Evolutionary conservation across 1,140 invertebrate species (phyloP).

Genomic region (Drosophila pachea): DNA sequence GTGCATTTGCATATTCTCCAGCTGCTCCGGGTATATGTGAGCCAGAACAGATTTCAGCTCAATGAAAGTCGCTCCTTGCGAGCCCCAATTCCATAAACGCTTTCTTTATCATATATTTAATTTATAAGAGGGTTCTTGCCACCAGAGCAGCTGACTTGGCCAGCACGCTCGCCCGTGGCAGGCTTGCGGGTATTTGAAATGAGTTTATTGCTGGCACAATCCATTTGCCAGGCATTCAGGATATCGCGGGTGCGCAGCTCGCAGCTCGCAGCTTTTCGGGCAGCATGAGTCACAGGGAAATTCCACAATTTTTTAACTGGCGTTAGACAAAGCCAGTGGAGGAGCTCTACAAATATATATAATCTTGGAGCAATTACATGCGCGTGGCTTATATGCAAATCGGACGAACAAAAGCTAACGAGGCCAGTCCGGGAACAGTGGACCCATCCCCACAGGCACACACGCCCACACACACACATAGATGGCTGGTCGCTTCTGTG

Average conservation of each 20-base stretch:
- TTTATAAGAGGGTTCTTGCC: no score
- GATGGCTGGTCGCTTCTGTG: not conserved
- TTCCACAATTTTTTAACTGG: conserved; percentile 4
- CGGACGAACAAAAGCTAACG: conserved; percentile 41
- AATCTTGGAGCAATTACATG: conserved; percentile 43
- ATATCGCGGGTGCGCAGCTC: conserved; percentile 1
- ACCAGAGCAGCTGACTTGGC: not conserved
- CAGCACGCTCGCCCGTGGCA: not conserved
- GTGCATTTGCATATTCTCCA: no score
- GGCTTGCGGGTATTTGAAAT: not conserved
- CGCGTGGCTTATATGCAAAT: conserved; percentile 46
- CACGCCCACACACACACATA: conserved; percentile 6
- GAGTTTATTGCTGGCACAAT: conserved; percentile 7
- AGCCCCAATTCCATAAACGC: no score
- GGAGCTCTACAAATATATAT: conserved; percentile 30
- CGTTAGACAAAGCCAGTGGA: conserved; percentile 8
- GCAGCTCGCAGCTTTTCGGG: not conserved
- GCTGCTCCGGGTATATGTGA: no score
- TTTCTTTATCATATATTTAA: no score
- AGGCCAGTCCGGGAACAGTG: conserved; percentile 31
- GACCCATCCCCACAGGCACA: conserved; percentile 6
- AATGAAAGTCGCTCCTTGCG: no score
- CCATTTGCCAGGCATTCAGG: not conserved
- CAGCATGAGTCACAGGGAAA: conserved; percentile 7
- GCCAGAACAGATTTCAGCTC: no score